Conservation (phyloP, 2,113 vertebrate species). For the Notechis scutatus region DNA sequence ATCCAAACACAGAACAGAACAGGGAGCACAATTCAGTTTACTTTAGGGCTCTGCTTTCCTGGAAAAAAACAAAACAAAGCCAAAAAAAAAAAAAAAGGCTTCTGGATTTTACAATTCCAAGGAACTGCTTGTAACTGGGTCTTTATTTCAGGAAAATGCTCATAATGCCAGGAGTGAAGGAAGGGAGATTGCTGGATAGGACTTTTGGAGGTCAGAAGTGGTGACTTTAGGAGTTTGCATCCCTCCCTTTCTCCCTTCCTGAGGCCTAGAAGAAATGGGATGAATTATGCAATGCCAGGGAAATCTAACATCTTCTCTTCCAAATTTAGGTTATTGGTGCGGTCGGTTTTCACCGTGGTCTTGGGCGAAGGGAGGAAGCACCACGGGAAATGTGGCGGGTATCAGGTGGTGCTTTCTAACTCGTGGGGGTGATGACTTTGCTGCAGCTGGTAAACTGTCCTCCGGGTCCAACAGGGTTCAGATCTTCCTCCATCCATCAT, state of each 20-base stretch:
- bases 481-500: background rate
- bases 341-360: background rate
- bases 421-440: background rate
- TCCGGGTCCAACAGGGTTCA: background rate
- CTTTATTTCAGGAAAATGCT: background rate
- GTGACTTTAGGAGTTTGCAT: background rate
- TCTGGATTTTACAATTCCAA: background rate
- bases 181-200: background rate
- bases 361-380: background rate
- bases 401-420: background rate
- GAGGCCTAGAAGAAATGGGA: background rate
- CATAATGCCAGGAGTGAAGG: background rate
- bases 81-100: background rate
- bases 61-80: background rate
- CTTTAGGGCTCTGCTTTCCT: background rate
- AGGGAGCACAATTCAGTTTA: background rate
- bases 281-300: background rate
- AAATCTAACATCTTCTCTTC: background rate
- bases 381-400: background rate
- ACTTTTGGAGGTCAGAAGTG: background rate
- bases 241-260: background rate
- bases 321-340: background rate
- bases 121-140: background rate
- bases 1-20: background rate
- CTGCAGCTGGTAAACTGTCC: background rate